These are phyloP conservation scores for Macropodus opercularis DNA, from an alignment of 2,797 vertebrate genomes.

Conservation along the genomic window DNA sequence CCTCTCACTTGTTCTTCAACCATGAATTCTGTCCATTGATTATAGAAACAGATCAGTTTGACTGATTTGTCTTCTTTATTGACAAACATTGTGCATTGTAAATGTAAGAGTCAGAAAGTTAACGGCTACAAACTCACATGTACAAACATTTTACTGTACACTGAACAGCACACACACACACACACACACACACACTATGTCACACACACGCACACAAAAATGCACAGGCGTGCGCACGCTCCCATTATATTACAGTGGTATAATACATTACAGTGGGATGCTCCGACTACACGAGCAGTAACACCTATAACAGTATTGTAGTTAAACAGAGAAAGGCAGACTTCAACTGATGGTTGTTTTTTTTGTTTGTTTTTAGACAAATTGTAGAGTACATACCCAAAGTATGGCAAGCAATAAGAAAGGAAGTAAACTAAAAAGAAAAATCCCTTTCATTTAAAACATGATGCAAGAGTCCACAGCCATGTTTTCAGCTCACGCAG, in stretches of 20 bases:
- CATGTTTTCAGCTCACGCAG: not conserved
- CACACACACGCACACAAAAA: conserved; percentile 41
- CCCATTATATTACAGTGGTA: conserved; percentile 71
- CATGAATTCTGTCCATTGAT: not conserved
- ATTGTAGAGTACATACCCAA: conserved; percentile 53
- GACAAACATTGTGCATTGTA: conserved; percentile 75
- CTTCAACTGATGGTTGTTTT: conserved; percentile 54
- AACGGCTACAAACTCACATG: conserved; percentile 76
- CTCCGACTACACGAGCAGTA: conserved; percentile 57
- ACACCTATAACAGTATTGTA: conserved; percentile 63
- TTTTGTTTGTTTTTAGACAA: conserved; percentile 55
- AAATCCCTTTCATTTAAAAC: conserved; percentile 2
- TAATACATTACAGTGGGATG: conserved; percentile 66
- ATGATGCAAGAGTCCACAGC: conserved; percentile 6
- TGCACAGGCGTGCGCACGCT: conserved; percentile 54
- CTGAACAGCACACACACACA: conserved; percentile 58
- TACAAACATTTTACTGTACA: conserved; percentile 78
- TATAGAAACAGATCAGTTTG: conserved; percentile 13
- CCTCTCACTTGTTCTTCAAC: not conserved
- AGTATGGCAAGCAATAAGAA: conserved; percentile 54
- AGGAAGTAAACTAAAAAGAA: conserved; percentile 33
- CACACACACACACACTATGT: conserved; percentile 21
- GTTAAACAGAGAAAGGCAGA: conserved; percentile 69
- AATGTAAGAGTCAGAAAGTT: conserved; percentile 75
- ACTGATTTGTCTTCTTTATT: conserved; percentile 74